Base-by-base conservation (phyloP, 2,888 invertebrate species). In the Nomada lathburiana region DNA sequence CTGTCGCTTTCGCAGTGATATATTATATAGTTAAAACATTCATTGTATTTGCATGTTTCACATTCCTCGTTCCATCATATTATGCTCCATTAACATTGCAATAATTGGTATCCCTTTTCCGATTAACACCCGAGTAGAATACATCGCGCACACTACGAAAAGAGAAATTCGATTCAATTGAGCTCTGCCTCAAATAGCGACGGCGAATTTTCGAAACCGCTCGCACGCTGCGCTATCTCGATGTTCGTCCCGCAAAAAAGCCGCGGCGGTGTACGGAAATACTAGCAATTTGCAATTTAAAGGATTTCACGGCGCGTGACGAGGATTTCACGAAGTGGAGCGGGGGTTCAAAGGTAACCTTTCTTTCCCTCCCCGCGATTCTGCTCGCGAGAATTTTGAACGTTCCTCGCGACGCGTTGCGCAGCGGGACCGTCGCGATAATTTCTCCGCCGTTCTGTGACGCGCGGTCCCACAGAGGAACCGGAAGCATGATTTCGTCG, bases 401-500 rank as follows among this genome's bases (percentile, higher is more conserved):
- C 23, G 64, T 13, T 76, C n/a, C 55, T 11, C 57, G n/a, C 4
- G 18, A 23, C 52, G 13, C 20, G 47, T 55, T 55, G 7, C 44
- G 18, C 57, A 9, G 18, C 16, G n/a, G 62, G 63, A 71, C 20
- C 55, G 44, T 47, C 63, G 62, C 47, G 76, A 70, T 76, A 76
- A 76, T 76, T 77, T 9, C 60, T 62, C 26, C 50, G 4, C 29
- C 53, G 72, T 64, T 62, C 63, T 83, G 74, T 77, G 76, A 65
- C 73, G 71, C 20, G 69, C 42, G 55, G 70, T 47, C 63, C 63
- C 47, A 26, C 29, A 50, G 52, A 55, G 44, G 59, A 69, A 57
- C 10, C 13, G 53, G 70, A 82, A 83, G 82, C 86, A 86, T 86
- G 84, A 82, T 86, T 78, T 74, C 60, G 73, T 67, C 23, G 42